Evolutionary conservation across 2,888 invertebrate genomes (phyloP).

Genomic region (Aspidiotus rigidus): DNA sequence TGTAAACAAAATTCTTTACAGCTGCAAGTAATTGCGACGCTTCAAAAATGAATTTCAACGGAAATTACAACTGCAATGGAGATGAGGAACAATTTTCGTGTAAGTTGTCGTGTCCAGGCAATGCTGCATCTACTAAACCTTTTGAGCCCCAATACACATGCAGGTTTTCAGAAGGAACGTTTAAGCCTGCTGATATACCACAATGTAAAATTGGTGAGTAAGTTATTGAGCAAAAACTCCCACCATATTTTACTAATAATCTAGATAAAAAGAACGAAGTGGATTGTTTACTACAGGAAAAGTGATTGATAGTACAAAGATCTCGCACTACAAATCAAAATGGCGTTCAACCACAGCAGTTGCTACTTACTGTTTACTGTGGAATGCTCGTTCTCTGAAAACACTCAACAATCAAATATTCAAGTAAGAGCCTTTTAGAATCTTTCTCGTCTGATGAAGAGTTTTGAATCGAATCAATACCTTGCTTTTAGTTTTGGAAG

Average conservation of each 20-base stretch:
- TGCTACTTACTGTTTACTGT: conserved; percentile 64
- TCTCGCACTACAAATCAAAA: conserved; percentile 16
- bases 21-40: conserved; percentile 53
- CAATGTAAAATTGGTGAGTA: conserved; percentile 58
- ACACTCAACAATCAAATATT: conserved; percentile 75
- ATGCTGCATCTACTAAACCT: conserved; percentile 53
- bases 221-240: conserved; percentile 5
- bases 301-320: conserved; percentile 7
- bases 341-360: conserved; percentile 1
- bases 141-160: conserved; percentile 58
- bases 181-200: conserved; percentile 60
- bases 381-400: conserved; percentile 72
- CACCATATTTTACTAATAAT: background rate
- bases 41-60: conserved; percentile 62
- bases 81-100: conserved; percentile 55
- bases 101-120: conserved; percentile 56
- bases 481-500: conserved; percentile 52
- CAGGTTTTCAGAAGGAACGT: conserved; percentile 55
- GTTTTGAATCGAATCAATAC: background rate
- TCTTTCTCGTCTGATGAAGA: background rate
- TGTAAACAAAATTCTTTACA: conserved; percentile 41
- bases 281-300: conserved; percentile 15
- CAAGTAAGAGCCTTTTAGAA: conserved; percentile 46
- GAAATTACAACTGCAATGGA: conserved; percentile 62
- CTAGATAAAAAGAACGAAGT: background rate